Evolutionary conservation across 2,797 vertebrate species (phyloP).

Genomic region (Platalea minor): DNA sequence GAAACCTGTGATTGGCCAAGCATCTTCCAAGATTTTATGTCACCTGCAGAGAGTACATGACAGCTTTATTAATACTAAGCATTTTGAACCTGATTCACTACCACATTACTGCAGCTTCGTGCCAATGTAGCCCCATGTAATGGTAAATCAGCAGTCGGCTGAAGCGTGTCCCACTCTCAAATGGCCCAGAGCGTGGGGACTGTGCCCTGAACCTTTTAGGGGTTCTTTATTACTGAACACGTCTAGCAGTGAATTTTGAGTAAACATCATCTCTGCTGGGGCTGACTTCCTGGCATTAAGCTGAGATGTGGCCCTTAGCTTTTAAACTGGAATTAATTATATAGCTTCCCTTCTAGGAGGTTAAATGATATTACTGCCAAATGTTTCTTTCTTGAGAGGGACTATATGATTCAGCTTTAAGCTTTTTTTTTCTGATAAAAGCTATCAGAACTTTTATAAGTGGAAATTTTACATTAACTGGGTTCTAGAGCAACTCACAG

Average conservation of each 20-base stretch:
- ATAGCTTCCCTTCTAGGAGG: not conserved
- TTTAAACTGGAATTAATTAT: not conserved
- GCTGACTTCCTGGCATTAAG: not conserved
- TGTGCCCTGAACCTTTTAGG: not conserved
- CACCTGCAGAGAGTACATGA: slow-evolving; percentile 14
- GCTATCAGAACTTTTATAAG: not conserved
- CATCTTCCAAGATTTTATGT: not conserved
- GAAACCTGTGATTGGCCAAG: not conserved
- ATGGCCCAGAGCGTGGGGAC: no score
- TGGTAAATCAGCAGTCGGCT: not conserved
- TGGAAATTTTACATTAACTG: not conserved
- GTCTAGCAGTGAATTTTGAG: not conserved
- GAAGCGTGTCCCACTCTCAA: not conserved
- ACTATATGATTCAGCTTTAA: not conserved
- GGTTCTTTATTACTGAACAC: not conserved
- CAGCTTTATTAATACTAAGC: not conserved
- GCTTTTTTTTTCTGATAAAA: not conserved
- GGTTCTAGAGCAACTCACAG: not conserved
- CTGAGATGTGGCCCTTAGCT: not conserved
- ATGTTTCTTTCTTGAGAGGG: not conserved
- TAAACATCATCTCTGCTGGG: not conserved
- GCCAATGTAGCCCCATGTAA: rapidly evolving
- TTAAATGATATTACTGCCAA: not conserved
- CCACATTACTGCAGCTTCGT: not conserved
- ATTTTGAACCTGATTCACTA: not conserved